A percentile compares a stretch with the other conserved stretches of the same genome.
phyloP scores from a whole-genome alignment of 2,113 vertebrate species.

The Xiphophorus maculatus region DNA sequence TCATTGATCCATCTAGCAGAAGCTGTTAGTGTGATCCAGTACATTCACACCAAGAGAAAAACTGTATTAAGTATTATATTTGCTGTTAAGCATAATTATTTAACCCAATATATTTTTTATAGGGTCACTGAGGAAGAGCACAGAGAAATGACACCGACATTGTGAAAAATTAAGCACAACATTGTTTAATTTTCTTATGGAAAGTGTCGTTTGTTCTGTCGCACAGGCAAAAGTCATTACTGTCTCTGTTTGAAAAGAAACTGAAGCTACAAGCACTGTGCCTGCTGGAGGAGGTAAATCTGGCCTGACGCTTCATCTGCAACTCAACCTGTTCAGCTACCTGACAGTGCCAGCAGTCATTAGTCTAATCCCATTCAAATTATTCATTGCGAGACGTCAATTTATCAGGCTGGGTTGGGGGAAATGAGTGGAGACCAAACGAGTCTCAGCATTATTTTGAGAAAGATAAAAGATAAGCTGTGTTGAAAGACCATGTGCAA shows the following conservation, averaged over 20 bases:
- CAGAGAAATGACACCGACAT: not conserved
- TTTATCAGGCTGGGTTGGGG: conserved; percentile 39
- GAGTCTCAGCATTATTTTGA: not conserved
- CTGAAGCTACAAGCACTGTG: not conserved
- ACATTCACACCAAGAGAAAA: not conserved
- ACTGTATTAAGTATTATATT: not conserved
- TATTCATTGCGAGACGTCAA: conserved; percentile 46
- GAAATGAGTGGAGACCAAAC: not conserved
- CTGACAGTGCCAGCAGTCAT: conserved; percentile 58
- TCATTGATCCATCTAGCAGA: no score
- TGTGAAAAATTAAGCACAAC: not conserved
- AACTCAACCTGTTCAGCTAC: conserved; percentile 56
- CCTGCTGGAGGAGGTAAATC: conserved; percentile 30
- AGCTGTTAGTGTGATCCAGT: not conserved
- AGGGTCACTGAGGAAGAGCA: not conserved
- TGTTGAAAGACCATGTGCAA: not conserved
- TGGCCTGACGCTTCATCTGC: conserved; percentile 41
- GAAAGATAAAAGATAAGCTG: not conserved
- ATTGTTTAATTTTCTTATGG: not conserved
- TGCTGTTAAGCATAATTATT: not conserved
- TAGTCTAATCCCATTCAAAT: conserved; percentile 64
- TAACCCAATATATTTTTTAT: not conserved
- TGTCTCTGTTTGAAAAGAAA: conserved; percentile 10
- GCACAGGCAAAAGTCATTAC: conserved; percentile 4
- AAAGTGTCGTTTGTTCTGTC: not conserved